Base-by-base conservation (phyloP, 2,888 invertebrate species). In the Acrobasis suavella region DNA sequence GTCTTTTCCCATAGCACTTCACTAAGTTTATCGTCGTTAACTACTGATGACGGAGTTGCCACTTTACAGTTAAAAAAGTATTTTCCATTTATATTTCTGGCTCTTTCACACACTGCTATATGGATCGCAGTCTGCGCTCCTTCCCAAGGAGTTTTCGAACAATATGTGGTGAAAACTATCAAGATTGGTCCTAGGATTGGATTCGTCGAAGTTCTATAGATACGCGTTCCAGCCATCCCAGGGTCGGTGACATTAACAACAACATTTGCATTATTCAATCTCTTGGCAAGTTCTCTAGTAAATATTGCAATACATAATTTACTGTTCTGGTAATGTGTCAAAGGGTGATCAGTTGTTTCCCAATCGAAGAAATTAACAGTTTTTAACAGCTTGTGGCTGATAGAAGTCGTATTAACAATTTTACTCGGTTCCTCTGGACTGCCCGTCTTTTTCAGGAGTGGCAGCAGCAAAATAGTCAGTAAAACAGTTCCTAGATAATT, bases 401-500 rank as follows among this genome's bases (percentile, higher is more conserved):
- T 93, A 0, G 96, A 96, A 0, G 96, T 95, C 0, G 96, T 95
- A 5, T 95, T 93, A 0, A 96, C 93, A 0, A 96, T 93, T 49
- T 96, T 93, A 50, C 95, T 93, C 0, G 95, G 94, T 0, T 91
- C 89, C 7, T 95, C 94, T 22, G 54, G 52, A 8, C 15, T 60
- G 9, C 68, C 68, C 3, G 68, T 42, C 72, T 92, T 93, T 81
- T 95, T 95, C 68, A 96, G 73, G 50, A 96, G 81, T 86, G 96
- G 96, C 67, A 96, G 94, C 14, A 98, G 90, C 17, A 98, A 93
- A 82, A 96, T 96, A 0, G 97, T 97, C 52, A 98, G 89, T 52
- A 98, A 89, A 81, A 97, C 98, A 32, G 96, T 97, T 0, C 97
- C 97, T 82, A 96, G 96, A 75, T 97, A 96, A 82, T 98, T 98